Base-by-base conservation (phyloP, 2,888 invertebrate species). In the Hybos culiciformis region DNA sequence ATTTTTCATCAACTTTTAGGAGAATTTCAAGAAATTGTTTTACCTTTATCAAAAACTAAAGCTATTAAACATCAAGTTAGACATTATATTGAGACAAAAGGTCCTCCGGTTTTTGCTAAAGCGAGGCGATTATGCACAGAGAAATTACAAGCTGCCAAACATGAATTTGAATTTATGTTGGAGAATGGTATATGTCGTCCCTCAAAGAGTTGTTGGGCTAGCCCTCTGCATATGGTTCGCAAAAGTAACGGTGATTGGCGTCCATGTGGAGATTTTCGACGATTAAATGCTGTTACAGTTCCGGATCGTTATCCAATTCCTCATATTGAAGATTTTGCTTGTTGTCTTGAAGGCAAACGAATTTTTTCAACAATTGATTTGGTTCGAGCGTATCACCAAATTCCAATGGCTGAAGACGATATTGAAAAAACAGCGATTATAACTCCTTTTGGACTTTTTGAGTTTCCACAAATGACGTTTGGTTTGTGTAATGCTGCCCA, bases 381-480 rank as follows among this genome's bases (percentile, higher is more conserved):
- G 6, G 38, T 21, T 31, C 44, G 39, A 15, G 46, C 42, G 3
- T 47, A 39, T 12, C 32, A 33, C 18, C 32, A 33, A 6, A 18
- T 33, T 4, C 18, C 18, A 5, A 11, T 17, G 8, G 32, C 15
- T 17, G 15, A 14, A 17, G 9, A 8, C 17, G 32, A 33, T 17
- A 33, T 33, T 17, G 17, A 15, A 12, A 43, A 43, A 32, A 42
- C 42, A n/a, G 47, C 40, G 5, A 56, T 61, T 6, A 54, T 43
- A 1, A 61, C 60, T 4, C 59, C 60, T 1, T 60, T 61, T 41
- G 60, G 60, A 4, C 43, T 60, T 3, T 62, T 51, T 41, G 60
- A 61, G 45, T 58, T 53, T 38, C 20, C 46, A 2, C 24, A 21
- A 5, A 61, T 61, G 59, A 48, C 54, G 2, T 60, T 61, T 41